Conservation (phyloP, 2,113 vertebrate species). For the Amazona vittata region DNA sequence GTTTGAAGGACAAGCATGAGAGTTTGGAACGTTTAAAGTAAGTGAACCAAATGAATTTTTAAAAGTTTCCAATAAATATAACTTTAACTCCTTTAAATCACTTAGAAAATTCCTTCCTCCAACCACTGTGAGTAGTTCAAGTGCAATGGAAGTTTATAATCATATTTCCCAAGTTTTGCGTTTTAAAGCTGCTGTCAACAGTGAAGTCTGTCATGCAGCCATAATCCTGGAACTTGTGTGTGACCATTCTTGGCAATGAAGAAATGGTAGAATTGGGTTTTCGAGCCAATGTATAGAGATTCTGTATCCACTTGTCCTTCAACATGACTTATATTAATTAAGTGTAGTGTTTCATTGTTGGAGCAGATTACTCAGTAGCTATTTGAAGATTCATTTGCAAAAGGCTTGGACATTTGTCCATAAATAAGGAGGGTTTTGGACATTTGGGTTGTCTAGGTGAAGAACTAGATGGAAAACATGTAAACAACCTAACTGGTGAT, state of each 20-base stretch:
- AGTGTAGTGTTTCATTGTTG: not conserved
- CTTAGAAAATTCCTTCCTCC: not conserved
- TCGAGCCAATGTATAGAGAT: not conserved
- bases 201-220: not conserved
- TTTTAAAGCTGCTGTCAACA: not conserved
- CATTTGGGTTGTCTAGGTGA: not conserved
- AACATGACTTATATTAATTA: not conserved
- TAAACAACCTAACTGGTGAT: not conserved
- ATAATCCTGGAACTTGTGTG: not conserved
- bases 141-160: not conserved
- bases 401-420: not conserved
- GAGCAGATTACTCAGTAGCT: not conserved
- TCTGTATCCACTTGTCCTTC: not conserved
- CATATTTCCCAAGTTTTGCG: not conserved
- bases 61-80: not conserved
- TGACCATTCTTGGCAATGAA: not conserved
- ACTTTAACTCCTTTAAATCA: not conserved
- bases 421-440: fast-evolving
- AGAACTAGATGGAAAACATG: not conserved
- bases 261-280: not conserved
- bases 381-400: not conserved
- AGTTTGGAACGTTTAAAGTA: not conserved
- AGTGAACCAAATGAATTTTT: not conserved
- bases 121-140: not conserved
- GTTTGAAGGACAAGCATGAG: not conserved